A percentile compares a stretch with the other conserved stretches of the same genome.
These are phyloP conservation scores for Leptopilina drosophilae DNA, from an alignment of 2,888 invertebrate genomes.

Conservation along the genomic window DNA sequence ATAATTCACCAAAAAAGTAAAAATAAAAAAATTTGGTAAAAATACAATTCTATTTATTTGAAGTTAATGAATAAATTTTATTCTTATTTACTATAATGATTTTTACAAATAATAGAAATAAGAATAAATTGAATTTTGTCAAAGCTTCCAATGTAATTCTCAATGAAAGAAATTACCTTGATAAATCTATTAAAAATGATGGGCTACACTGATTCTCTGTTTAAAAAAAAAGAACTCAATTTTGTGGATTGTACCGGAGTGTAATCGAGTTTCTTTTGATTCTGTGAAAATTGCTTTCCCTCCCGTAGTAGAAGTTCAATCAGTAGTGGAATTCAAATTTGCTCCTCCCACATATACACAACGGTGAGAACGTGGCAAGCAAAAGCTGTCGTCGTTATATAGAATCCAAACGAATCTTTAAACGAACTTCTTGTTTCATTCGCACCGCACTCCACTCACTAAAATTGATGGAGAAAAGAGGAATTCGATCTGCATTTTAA, in stretches of 20 bases:
- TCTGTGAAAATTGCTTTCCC: slow-evolving; percentile 24
- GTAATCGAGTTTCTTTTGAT: slow-evolving; percentile 30
- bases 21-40: too few relatives aligned
- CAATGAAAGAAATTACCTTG: not conserved
- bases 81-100: too few relatives aligned
- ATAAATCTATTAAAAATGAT: slow-evolving; percentile 3
- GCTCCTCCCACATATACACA: slow-evolving; percentile 1
- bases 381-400: slow-evolving; percentile 44
- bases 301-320: slow-evolving; percentile 16
- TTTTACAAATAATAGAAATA: too few relatives aligned
- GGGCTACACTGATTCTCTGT: not conserved
- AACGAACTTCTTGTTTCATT: slow-evolving; percentile 50
- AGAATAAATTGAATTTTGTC: too few relatives aligned
- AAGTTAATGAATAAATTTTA: too few relatives aligned
- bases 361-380: slow-evolving; percentile 19
- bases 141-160: too few relatives aligned
- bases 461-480: slow-evolving; percentile 42
- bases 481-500: slow-evolving; percentile 68
- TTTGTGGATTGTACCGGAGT: not conserved
- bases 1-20: too few relatives aligned
- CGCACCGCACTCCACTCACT: slow-evolving; percentile 41
- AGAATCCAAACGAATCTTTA: slow-evolving; percentile 50
- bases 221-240: slow-evolving; percentile 9
- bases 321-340: slow-evolving; percentile 52
- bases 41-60: too few relatives aligned